Evolutionary conservation across 1,140 invertebrate genomes (phyloP).

Genomic region (Belonocnema kinseyi): DNA sequence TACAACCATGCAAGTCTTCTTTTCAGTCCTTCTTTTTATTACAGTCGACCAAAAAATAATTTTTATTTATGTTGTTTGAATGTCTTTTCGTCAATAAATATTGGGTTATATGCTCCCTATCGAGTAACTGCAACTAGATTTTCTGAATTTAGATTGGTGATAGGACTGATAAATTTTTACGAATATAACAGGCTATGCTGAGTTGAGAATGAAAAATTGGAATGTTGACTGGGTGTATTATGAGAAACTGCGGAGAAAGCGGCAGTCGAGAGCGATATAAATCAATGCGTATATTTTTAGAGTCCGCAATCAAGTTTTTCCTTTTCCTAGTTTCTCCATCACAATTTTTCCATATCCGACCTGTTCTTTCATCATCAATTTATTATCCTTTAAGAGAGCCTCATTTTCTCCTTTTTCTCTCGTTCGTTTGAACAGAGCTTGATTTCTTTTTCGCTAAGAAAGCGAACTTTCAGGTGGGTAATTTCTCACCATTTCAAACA

Average conservation of each 20-base stretch:
- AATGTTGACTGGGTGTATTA: slow-evolving; percentile 35
- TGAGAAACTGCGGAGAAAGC: neutral
- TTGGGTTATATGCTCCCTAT: neutral
- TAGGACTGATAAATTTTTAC: neutral
- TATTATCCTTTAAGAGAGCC: slow-evolving; percentile 6
- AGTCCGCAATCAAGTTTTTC: slow-evolving; percentile 39
- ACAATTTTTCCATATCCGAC: slow-evolving; percentile 1
- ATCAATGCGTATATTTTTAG: slow-evolving; percentile 48
- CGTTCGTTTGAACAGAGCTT: slow-evolving; percentile 27
- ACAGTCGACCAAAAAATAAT: no score
- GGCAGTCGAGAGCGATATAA: slow-evolving; percentile 39
- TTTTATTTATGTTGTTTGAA: no score
- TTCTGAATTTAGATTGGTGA: neutral
- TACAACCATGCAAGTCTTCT: no score
- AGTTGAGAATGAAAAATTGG: slow-evolving; percentile 34
- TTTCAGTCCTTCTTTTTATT: no score
- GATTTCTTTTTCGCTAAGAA: slow-evolving; percentile 40
- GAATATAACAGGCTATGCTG: neutral
- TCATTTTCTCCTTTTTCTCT: slow-evolving; percentile 27
- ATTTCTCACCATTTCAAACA: neutral
- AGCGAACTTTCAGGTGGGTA: neutral
- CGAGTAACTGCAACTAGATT: neutral
- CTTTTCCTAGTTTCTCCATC: slow-evolving; percentile 46
- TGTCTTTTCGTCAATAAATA: no score
- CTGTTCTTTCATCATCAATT: slow-evolving; percentile 12